Evolutionary conservation across 1,140 invertebrate species (phyloP), one percentile per base, ranked within the genome.

Genomic region (Zaprionus ghesquierei): DNA sequence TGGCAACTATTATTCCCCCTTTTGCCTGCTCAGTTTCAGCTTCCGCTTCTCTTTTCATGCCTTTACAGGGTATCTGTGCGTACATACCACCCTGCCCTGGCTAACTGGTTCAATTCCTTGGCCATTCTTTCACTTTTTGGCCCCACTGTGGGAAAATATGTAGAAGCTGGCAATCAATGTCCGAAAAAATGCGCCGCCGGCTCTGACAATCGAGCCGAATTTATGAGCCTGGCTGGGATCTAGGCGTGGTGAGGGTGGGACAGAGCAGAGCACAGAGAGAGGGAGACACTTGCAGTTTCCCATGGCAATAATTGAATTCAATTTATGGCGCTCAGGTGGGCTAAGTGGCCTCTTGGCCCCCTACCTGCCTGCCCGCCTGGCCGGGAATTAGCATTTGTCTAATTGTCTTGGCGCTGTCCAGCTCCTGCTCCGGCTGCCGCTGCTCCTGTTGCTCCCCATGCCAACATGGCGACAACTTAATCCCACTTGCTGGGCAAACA

Each of bases 101-200:
- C 70, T 70, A 63, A 63, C 65, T 74, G 54, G 70, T 50, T 60
- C 70, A 75, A 78, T 70, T 78, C 66, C 58, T 66, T 61, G 46
- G 68, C 46, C 50, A 55, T 72, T 87, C 84, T 87, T 87, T 87
- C 82, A 87, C 84, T 87, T 87, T 87, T 87, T 15, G 35, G 51
- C 73, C 53, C 68, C 74, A 84, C 79, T 87, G 84, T 87, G 84
- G 84, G 84, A 87, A 87, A 87, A 87, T 89, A 84, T 89, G 80
- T 89, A 84, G 84, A 87, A 89, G 84, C 84, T 87, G 80, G 84
- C 84, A 87, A 87, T 87, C 84, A 87, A 87, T 84, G 84, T 87
- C 84, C 76, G 6, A 41, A 87, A 84, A 87, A 87, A 53, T 68
- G 60, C 61, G 84, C 84, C 79, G 73, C 69, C 65, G 84, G 84